Conservation (phyloP, 2,797 vertebrate species). For the Molossus molossus region DNA sequence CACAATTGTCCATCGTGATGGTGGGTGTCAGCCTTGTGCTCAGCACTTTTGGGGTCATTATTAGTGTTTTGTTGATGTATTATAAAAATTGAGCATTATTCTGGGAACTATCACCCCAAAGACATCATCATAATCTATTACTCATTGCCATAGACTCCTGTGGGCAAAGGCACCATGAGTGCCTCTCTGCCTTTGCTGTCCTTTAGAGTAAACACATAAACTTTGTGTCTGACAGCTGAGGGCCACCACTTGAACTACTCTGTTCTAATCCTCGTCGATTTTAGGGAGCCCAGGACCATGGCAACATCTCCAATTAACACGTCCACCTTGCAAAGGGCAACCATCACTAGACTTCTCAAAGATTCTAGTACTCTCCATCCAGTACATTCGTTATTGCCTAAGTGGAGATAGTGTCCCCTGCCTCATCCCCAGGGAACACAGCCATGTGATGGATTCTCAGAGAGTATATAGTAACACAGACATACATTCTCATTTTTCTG, state of each 20-base stretch:
- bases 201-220: not conserved
- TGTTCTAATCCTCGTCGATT: not conserved
- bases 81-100: not conserved
- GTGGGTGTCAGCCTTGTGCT: not conserved
- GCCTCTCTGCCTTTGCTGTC: not conserved
- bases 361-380: not conserved
- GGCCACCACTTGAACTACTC: not conserved
- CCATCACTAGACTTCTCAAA: not conserved
- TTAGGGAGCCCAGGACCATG: not conserved
- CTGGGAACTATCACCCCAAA: not conserved
- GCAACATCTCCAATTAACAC: not conserved
- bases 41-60: not conserved
- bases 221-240: not conserved
- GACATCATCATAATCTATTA: not conserved
- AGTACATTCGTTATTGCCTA: not conserved
- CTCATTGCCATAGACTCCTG: not conserved
- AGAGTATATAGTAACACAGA: not conserved
- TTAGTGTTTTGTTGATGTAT: not conserved
- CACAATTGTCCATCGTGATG: not conserved
- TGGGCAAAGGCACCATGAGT: not conserved
- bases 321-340: not conserved
- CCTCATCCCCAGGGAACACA: not conserved
- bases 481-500: not conserved
- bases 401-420: not conserved
- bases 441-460: not conserved